Percentiles rank a stretch among this genome's conserved stretches.
Evolutionary conservation across 2,797 vertebrate genomes (phyloP).

Genomic region (Amblyraja radiata): DNA sequence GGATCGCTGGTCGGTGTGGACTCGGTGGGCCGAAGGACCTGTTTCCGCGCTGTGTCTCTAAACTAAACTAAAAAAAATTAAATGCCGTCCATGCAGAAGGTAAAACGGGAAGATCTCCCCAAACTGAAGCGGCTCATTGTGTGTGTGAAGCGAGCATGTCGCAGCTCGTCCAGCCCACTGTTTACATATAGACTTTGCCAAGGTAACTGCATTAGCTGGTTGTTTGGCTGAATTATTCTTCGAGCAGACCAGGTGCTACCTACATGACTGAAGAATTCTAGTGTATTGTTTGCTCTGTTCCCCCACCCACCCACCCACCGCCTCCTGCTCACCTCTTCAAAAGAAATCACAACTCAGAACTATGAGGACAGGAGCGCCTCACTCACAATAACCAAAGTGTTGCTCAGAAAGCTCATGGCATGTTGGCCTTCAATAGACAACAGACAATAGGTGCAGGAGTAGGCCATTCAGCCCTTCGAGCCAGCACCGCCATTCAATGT

Average conservation of each 20-base stretch:
- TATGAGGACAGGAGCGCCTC: background rate
- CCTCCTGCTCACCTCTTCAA: background rate
- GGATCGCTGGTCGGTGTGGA: too few species aligned
- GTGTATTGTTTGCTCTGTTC: background rate
- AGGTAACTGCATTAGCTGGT: background rate
- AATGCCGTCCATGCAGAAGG: background rate
- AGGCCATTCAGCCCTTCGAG: too few species aligned
- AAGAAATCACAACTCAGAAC: background rate
- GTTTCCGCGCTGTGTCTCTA: too few species aligned
- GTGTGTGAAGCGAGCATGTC: conserved; percentile 27
- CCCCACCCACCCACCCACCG: background rate
- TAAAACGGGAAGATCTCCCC: conserved; percentile 3
- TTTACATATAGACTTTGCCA: conserved; percentile 15
- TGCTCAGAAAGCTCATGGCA: too few species aligned
- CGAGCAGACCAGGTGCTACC: background rate
- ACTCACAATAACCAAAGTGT: background rate
- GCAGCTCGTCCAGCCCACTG: background rate
- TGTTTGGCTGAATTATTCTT: conserved; percentile 15
- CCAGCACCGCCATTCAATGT: too few species aligned
- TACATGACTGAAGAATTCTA: conserved; percentile 7
- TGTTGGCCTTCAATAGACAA: too few species aligned
- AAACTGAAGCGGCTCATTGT: conserved; percentile 8
- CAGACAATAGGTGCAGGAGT: too few species aligned
- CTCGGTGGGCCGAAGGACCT: too few species aligned
- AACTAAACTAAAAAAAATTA: too few species aligned